phyloP scores from a whole-genome alignment of 1,140 invertebrate species.

The Drosophila gunungcola region DNA sequence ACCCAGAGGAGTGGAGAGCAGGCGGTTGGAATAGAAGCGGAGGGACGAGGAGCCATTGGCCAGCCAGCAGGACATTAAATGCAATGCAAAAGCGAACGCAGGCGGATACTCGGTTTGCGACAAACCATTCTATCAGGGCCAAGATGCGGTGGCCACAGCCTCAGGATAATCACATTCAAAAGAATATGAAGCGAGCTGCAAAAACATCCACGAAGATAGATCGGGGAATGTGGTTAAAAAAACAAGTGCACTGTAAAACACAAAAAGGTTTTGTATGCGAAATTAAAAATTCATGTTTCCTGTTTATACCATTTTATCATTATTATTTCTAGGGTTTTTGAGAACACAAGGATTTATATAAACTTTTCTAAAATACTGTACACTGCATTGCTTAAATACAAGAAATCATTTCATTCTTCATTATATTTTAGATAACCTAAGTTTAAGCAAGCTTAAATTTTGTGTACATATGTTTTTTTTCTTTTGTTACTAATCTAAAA shows the following conservation, averaged over 20 bases:
- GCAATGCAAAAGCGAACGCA: slow-evolving; percentile 58
- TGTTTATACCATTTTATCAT: too few species aligned
- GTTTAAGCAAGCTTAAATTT: too few species aligned
- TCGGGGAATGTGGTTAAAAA: slow-evolving; percentile 4
- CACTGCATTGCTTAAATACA: too few species aligned
- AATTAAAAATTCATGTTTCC: too few species aligned
- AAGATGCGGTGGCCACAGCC: slow-evolving; percentile 74
- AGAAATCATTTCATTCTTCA: too few species aligned
- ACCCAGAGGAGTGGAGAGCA: slow-evolving; percentile 8
- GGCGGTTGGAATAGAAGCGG: slow-evolving; percentile 1
- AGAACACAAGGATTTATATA: too few species aligned
- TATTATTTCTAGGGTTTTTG: too few species aligned
- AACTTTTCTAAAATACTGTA: too few species aligned
- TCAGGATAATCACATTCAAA: slow-evolving; percentile 81
- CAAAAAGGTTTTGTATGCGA: too few species aligned
- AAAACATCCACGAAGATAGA: slow-evolving; percentile 70
- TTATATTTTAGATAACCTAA: too few species aligned
- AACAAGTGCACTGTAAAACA: neutral
- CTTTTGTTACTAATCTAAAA: too few species aligned
- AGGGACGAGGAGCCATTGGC: slow-evolving; percentile 53
- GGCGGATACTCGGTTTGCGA: slow-evolving; percentile 14
- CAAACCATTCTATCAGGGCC: slow-evolving; percentile 73
- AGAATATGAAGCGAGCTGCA: slow-evolving; percentile 79
- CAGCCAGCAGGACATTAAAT: slow-evolving; percentile 75
- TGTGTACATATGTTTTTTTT: too few species aligned